A percentile compares a stretch with the other conserved stretches of the same genome.
Evolutionary conservation across 2,888 invertebrate species (phyloP).

Genomic region (Hoplodrina blanda): DNA sequence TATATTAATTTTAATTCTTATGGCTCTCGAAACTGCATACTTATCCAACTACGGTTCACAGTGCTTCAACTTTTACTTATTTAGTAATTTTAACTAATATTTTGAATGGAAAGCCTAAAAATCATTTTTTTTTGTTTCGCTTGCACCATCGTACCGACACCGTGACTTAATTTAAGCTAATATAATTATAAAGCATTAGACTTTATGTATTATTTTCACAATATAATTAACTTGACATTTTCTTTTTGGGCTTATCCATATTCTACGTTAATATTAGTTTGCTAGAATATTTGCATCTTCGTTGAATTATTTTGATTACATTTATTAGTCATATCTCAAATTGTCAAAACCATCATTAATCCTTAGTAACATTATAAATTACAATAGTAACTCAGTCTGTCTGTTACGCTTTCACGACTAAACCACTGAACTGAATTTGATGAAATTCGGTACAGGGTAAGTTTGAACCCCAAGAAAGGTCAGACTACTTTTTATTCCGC

Average conservation of each 20-base stretch:
- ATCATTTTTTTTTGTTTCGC: neutral
- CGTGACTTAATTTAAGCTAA: neutral
- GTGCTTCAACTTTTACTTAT: neutral
- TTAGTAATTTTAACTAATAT: neutral
- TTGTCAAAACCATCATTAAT: too few species aligned
- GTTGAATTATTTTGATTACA: neutral
- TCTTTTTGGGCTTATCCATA: neutral
- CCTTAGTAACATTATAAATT: too few species aligned
- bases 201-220: neutral
- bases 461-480: too few species aligned
- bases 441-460: too few species aligned
- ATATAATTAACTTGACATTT: conserved; percentile 4
- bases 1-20: neutral
- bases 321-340: neutral
- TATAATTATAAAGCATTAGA: neutral
- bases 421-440: too few species aligned
- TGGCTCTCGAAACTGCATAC: neutral
- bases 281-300: neutral
- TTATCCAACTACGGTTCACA: too few species aligned
- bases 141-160: neutral
- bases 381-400: too few species aligned
- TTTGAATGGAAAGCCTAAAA: neutral
- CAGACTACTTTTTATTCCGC: too few species aligned
- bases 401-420: too few species aligned
- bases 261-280: neutral